Evolutionary conservation across 2,797 vertebrate species (phyloP), one percentile per base, ranked within the genome.

Genomic region (Artibeus jamaicensis): DNA sequence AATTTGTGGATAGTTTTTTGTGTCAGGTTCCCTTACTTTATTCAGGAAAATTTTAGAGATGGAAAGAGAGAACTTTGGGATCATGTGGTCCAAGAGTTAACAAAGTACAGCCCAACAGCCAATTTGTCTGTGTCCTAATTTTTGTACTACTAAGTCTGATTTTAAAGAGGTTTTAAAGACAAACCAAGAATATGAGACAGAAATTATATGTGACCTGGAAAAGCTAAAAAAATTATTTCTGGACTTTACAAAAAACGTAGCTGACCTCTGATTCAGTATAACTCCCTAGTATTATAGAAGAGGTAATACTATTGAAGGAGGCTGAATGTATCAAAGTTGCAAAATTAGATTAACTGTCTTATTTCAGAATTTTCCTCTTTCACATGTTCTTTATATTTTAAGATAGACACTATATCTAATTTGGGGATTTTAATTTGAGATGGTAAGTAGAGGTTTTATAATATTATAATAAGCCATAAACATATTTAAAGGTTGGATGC

Each of bases 271-370:
- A 71, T 89, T 48, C 77, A 82, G 32, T 77, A 9, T 44, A 82
- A 89, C 24, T 7, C 32, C 9, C 15, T 74, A 26, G 81, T 39
- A 42, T 74, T 93, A 46, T 2, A 95, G 57, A 70, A 59, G 46
- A 93, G 34, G 18, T 88, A 39, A 78, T 95, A 70, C 34, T 86
- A 87, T 77, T 93, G 93, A 86, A 91, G 57, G 44, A 91, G 8
- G 9, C 74, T 93, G 91, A 89, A 73, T 93, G 2, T 84, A 84
- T 37, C 29, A 59, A 21, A 39, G 77, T 85, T 83, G 46, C 8
- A 73, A 53, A 85, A 39, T 19, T 71, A 55, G 7, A 71, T 70
- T 44, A 65, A 81, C 44, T 68, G 3, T 55, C 32, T 90, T 37
- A 68, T 78, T 87, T 48, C 67, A 53, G 48, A 91, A 78, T 82